phyloP scores from a whole-genome alignment of 2,113 vertebrate genomes.

The Dicentrarchus labrax region DNA sequence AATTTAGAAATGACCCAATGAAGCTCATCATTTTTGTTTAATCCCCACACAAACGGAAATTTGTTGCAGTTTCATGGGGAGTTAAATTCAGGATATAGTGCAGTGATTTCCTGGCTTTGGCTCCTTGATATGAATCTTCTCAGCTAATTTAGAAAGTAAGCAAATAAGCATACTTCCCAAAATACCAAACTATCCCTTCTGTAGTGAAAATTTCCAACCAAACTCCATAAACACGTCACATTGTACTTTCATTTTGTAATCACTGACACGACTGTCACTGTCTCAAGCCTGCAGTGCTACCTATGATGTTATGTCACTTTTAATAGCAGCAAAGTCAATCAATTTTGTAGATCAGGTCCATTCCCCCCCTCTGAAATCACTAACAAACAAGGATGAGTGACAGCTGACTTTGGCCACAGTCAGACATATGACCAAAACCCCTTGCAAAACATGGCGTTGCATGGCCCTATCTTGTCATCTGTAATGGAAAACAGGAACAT shows the following conservation, averaged over 20 bases:
- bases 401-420: slow-evolving; percentile 31
- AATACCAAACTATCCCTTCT: neutral
- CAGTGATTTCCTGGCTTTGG: neutral
- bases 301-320: slow-evolving; percentile 9
- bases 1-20: neutral
- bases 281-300: neutral
- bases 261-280: neutral
- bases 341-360: slow-evolving; percentile 36
- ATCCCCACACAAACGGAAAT: neutral
- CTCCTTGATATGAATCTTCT: neutral
- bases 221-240: neutral
- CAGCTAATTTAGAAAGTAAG: too few relatives aligned
- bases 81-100: neutral
- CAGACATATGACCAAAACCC: slow-evolving; percentile 24
- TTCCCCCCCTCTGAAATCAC: slow-evolving; percentile 17
- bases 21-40: neutral
- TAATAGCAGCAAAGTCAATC: slow-evolving; percentile 27
- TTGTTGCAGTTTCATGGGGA: neutral
- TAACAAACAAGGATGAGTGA: slow-evolving; percentile 31
- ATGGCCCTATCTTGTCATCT: slow-evolving; percentile 18
- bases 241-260: neutral
- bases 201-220: neutral
- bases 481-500: slow-evolving; percentile 14
- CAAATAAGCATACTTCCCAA: neutral
- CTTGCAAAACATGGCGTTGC: slow-evolving; percentile 25